phyloP scores from a whole-genome alignment of 2,797 vertebrate genomes.

The Glyptemys insculpta region DNA sequence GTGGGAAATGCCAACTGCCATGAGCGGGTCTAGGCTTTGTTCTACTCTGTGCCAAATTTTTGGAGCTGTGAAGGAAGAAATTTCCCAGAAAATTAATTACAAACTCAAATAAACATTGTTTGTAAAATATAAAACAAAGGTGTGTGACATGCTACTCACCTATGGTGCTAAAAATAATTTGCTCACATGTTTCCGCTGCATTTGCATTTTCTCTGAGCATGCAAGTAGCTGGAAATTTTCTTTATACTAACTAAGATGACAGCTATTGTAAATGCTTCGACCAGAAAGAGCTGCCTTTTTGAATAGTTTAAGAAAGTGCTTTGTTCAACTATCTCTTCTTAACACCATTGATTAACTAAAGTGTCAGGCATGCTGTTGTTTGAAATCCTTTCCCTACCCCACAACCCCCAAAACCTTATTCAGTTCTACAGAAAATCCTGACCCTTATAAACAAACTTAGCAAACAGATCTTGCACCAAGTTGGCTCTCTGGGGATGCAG shows the following conservation, averaged over 20 bases:
- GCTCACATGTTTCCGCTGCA: slow-evolving; percentile 7
- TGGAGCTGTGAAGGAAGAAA: not conserved
- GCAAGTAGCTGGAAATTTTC: slow-evolving; percentile 50
- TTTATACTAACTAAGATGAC: slow-evolving; percentile 30
- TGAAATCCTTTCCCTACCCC: not conserved
- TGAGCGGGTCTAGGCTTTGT: not conserved
- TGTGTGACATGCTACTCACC: slow-evolving; percentile 34
- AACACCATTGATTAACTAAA: slow-evolving; percentile 22
- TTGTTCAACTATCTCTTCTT: slow-evolving; percentile 50
- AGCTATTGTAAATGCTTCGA: slow-evolving; percentile 59
- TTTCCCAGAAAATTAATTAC: slow-evolving; percentile 44
- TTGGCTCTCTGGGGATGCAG: not conserved
- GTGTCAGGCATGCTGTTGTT: not conserved
- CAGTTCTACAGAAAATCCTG: slow-evolving; percentile 27
- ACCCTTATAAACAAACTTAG: not conserved
- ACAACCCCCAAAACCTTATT: not conserved
- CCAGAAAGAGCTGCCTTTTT: slow-evolving; percentile 1
- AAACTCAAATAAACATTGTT: slow-evolving; percentile 50
- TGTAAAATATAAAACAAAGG: slow-evolving; percentile 49
- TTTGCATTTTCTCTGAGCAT: slow-evolving; percentile 46
- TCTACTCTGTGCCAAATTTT: not conserved
- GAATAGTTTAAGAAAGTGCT: slow-evolving; percentile 54
- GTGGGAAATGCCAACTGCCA: not conserved
- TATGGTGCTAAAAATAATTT: slow-evolving; percentile 48
- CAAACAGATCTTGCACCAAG: not conserved